phyloP scores from a whole-genome alignment of 2,797 vertebrate species.

The Sebastes cheni region DNA sequence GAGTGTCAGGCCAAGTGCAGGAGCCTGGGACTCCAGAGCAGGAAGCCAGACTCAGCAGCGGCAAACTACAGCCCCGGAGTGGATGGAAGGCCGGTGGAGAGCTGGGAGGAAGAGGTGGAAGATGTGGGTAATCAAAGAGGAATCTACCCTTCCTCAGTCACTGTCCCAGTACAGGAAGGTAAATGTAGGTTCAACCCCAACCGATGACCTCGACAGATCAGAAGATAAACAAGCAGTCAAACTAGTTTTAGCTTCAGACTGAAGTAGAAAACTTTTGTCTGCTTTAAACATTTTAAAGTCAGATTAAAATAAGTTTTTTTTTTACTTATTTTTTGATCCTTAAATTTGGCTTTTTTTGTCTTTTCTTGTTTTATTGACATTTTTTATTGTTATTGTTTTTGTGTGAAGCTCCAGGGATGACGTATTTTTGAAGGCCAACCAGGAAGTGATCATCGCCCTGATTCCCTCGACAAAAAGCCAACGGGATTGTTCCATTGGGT shows the following conservation, averaged over 20 bases:
- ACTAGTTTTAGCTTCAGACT: neutral
- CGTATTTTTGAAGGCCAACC: no score
- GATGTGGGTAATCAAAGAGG: conserved; percentile 65
- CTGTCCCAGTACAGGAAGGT: conserved; percentile 72
- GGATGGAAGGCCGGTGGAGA: conserved; percentile 70
- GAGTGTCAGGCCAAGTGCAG: conserved; percentile 91
- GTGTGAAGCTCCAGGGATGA: neutral
- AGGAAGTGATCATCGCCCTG: no score
- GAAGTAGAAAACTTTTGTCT: neutral
- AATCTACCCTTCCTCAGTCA: conserved; percentile 62
- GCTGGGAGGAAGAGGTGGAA: conserved; percentile 74
- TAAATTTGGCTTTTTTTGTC: neutral
- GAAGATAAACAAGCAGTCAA: neutral
- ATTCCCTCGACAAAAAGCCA: no score
- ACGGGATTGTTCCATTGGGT: no score
- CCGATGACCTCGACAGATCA: neutral
- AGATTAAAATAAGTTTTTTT: neutral
- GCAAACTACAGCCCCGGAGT: conserved; percentile 81
- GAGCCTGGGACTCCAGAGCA: conserved; percentile 87
- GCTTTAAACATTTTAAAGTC: neutral
- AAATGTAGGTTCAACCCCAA: conserved; percentile 47
- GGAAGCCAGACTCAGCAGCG: conserved; percentile 82
- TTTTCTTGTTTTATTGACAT: neutral
- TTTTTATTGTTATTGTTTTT: neutral
- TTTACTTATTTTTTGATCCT: neutral